phyloP scores from a whole-genome alignment of 2,113 vertebrate species.

The Sialia sialis region DNA sequence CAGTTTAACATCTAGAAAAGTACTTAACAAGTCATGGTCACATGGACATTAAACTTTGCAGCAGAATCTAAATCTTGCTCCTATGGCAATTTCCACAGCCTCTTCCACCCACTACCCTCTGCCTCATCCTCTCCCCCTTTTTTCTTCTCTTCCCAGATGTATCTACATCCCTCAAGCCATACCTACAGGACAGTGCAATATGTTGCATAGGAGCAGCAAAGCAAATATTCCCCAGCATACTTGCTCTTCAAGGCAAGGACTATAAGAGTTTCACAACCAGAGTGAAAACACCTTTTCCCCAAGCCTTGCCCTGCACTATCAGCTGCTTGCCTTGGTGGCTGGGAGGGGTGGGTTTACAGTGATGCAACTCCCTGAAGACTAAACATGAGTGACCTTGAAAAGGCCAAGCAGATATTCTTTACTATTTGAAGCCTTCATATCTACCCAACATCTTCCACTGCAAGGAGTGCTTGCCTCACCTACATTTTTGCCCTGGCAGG shows the following conservation, averaged over 20 bases:
- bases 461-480: not conserved
- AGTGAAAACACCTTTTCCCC: not conserved
- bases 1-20: not conserved
- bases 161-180: not conserved
- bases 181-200: not conserved
- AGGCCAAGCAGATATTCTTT: not conserved
- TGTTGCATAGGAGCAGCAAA: rapidly evolving
- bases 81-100: not conserved
- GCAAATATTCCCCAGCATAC: not conserved
- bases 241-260: not conserved
- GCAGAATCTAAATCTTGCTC: not conserved
- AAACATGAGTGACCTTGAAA: not conserved
- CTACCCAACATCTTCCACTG: not conserved
- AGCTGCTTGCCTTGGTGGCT: not conserved
- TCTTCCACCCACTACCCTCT: not conserved
- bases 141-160: not conserved
- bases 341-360: rapidly evolving
- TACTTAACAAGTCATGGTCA: rapidly evolving
- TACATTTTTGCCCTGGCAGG: not conserved
- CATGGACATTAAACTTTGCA: not conserved
- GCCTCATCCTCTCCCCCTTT: not conserved
- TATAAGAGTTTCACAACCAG: not conserved
- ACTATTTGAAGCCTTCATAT: not conserved
- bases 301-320: not conserved
- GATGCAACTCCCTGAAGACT: not conserved